A percentile compares a stretch with the other conserved stretches of the same genome.
These are phyloP conservation scores for Nomada flava DNA, from an alignment of 2,888 invertebrate genomes.

Conservation along the genomic window DNA sequence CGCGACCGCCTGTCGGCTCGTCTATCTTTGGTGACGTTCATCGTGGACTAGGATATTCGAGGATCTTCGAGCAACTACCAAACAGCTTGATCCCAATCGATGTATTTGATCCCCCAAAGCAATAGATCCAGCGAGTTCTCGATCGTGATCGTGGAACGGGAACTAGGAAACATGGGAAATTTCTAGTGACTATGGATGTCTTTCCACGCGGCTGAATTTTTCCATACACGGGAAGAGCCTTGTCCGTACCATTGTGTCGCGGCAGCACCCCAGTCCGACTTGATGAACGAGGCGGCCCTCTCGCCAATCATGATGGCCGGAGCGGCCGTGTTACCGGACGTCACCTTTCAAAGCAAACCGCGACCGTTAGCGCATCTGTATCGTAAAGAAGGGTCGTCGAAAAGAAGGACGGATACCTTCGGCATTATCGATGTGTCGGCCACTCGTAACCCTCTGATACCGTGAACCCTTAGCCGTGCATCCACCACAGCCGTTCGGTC, in stretches of 20 bases:
- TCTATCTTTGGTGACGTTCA: conserved; percentile 38
- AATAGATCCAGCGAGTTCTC: conserved; percentile 77
- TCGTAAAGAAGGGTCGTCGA: background rate
- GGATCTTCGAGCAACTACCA: conserved; percentile 63
- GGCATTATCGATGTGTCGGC: conserved; percentile 88
- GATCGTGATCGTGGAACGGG: conserved; percentile 68
- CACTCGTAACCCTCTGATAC: conserved; percentile 86
- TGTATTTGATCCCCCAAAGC: conserved; percentile 78
- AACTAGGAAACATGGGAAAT: conserved; percentile 76
- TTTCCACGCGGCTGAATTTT: conserved; percentile 36
- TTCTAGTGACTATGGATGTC: conserved; percentile 65
- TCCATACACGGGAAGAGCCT: conserved; percentile 49
- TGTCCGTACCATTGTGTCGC: conserved; percentile 79
- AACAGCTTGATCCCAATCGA: conserved; percentile 74
- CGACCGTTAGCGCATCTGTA: background rate
- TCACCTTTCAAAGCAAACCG: conserved; percentile 70
- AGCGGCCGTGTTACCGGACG: conserved; percentile 86
- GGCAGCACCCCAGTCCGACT: conserved; percentile 84
- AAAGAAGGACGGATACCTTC: conserved; percentile 76
- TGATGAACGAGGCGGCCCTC: conserved; percentile 85
- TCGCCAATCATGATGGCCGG: conserved; percentile 87
- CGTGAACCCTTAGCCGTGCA: conserved; percentile 88
- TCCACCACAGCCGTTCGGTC: conserved; percentile 92
- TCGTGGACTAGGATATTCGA: conserved; percentile 54
- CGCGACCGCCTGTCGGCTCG: conserved; percentile 13